These are phyloP conservation scores for Lithophane socia DNA, from an alignment of 2,888 invertebrate species.

Conservation along the genomic window DNA sequence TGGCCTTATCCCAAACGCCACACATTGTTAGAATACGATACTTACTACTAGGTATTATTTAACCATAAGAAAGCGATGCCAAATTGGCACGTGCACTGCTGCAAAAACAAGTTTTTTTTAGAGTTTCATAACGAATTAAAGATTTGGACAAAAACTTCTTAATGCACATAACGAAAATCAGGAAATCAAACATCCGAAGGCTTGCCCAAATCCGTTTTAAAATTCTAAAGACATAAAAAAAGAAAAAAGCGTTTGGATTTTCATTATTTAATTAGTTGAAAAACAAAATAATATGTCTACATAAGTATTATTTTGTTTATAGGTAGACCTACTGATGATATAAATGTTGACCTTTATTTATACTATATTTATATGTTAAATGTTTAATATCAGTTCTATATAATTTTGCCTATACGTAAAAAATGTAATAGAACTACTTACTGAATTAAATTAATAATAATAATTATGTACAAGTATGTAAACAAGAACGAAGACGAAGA, in stretches of 20 bases:
- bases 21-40: conserved; percentile 34
- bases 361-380: too few relatives aligned
- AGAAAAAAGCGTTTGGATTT: not conserved
- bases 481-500: too few relatives aligned
- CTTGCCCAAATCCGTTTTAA: not conserved
- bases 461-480: too few relatives aligned
- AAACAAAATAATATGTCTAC: too few relatives aligned
- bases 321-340: too few relatives aligned
- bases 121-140: not conserved
- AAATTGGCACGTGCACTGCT: conserved; percentile 31
- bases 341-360: too few relatives aligned
- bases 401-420: too few relatives aligned
- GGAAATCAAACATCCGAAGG: not conserved
- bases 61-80: conserved; percentile 26
- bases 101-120: not conserved
- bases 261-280: too few relatives aligned
- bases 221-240: not conserved
- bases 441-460: too few relatives aligned
- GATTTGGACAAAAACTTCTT: not conserved
- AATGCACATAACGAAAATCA: not conserved
- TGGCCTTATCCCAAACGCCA: conserved; percentile 46
- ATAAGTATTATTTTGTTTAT: too few relatives aligned
- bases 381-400: too few relatives aligned
- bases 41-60: conserved; percentile 19
- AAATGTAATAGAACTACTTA: too few relatives aligned